Conservation (phyloP, 2,888 invertebrate species). For the Pogonocherus hispidulus region DNA sequence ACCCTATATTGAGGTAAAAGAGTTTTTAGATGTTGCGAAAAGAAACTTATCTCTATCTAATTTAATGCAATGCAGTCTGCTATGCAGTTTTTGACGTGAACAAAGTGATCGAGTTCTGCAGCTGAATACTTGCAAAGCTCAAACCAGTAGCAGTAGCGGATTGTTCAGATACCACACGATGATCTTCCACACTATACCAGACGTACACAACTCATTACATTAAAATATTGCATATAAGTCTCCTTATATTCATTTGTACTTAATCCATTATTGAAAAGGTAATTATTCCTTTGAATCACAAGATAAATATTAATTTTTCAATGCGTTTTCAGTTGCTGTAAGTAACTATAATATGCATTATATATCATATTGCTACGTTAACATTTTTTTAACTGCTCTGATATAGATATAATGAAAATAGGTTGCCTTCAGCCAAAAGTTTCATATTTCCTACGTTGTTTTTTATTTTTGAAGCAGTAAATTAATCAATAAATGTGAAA, state of each 20-base stretch:
- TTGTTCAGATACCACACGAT: constrained; percentile 57
- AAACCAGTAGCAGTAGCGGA: constrained; percentile 63
- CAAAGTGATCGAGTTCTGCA: constrained; percentile 60
- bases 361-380: no score
- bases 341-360: no score
- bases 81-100: constrained; percentile 63
- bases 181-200: constrained; percentile 50
- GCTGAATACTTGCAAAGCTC: constrained; percentile 53
- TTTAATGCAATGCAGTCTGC: constrained; percentile 61
- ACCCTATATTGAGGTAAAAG: constrained; percentile 43
- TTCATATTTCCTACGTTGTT: no score
- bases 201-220: constrained; percentile 56
- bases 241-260: constrained; percentile 62
- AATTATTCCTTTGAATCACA: no score
- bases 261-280: no score
- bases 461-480: no score
- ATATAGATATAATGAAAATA: no score
- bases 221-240: constrained; percentile 63
- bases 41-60: constrained; percentile 59
- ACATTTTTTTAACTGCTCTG: no score
- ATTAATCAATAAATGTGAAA: no score
- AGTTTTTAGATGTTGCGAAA: constrained; percentile 48
- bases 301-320: no score
- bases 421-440: no score
- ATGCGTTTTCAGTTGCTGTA: no score